phyloP scores from a whole-genome alignment of 1,140 invertebrate species.

The Penaeus japonicus region DNA sequence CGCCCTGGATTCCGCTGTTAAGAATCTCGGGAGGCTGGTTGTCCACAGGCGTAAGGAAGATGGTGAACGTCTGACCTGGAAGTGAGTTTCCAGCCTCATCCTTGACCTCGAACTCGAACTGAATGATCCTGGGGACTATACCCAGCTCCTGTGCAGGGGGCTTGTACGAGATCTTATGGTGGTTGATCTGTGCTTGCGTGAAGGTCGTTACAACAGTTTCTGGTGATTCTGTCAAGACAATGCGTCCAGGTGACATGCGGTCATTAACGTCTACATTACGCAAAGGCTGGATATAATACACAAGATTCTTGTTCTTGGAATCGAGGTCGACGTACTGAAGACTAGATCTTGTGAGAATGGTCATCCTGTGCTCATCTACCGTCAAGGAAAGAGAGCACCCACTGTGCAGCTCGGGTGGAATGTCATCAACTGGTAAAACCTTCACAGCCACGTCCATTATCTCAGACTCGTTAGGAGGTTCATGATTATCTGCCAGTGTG shows the following conservation, averaged over 20 bases:
- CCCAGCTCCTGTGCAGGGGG: slow-evolving; percentile 64
- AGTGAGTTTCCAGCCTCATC: slow-evolving; percentile 64
- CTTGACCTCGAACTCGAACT: slow-evolving; percentile 64
- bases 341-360: slow-evolving; percentile 62
- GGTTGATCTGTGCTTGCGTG: slow-evolving; percentile 64
- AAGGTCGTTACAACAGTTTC: slow-evolving; percentile 61
- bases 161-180: slow-evolving; percentile 65
- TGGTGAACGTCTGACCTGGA: slow-evolving; percentile 62
- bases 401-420: slow-evolving; percentile 63
- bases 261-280: slow-evolving; percentile 63
- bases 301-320: slow-evolving; percentile 61
- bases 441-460: slow-evolving; percentile 62
- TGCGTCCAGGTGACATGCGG: slow-evolving; percentile 61
- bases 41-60: slow-evolving; percentile 63
- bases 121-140: slow-evolving; percentile 63
- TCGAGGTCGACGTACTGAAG: slow-evolving; percentile 64
- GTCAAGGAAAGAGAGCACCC: slow-evolving; percentile 62
- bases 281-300: slow-evolving; percentile 62
- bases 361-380: slow-evolving; percentile 63
- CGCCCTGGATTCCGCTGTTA: slow-evolving; percentile 61
- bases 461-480: slow-evolving; percentile 64
- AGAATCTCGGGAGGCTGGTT: slow-evolving; percentile 64
- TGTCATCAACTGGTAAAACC: slow-evolving; percentile 64
- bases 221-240: slow-evolving; percentile 63
- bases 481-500: slow-evolving; percentile 61